Percentiles rank a stretch among this genome's conserved stretches.
Evolutionary conservation across 1,140 invertebrate species (phyloP).

Genomic region (Sitobion miscanthi): DNA sequence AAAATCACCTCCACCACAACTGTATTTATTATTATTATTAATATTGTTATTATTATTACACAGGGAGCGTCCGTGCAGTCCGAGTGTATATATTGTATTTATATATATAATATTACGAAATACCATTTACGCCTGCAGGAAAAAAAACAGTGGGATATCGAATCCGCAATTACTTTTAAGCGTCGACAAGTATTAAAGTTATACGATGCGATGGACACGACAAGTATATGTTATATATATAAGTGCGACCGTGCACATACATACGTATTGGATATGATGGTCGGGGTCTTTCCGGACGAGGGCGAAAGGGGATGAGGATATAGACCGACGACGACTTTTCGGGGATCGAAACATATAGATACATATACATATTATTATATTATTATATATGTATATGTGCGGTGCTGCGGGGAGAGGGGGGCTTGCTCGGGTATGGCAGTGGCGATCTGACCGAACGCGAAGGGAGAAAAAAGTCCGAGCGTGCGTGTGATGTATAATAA

Average conservation of each 20-base stretch:
- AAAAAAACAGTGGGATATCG: not conserved
- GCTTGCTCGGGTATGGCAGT: not conserved
- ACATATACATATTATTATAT: not conserved
- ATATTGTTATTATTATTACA: too few species aligned
- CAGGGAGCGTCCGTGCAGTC: not conserved
- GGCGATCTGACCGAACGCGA: not conserved
- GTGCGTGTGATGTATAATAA: not conserved
- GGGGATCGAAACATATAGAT: not conserved
- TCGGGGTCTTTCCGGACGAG: not conserved
- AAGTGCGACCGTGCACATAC: not conserved
- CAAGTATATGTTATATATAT: not conserved
- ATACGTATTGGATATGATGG: not conserved
- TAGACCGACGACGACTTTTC: not conserved
- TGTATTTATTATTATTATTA: too few species aligned
- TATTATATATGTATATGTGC: not conserved
- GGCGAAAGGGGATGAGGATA: not conserved
- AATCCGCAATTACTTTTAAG: constrained; percentile 43
- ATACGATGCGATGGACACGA: not conserved
- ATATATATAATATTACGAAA: not conserved
- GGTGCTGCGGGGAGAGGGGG: too few species aligned
- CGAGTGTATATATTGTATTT: not conserved
- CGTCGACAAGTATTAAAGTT: constrained; percentile 43
- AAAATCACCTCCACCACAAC: not conserved
- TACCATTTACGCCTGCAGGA: not conserved
- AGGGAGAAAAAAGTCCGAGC: not conserved